These are phyloP conservation scores for Calliphora vomitoria DNA, from an alignment of 2,888 invertebrate genomes.

Conservation along the genomic window DNA sequence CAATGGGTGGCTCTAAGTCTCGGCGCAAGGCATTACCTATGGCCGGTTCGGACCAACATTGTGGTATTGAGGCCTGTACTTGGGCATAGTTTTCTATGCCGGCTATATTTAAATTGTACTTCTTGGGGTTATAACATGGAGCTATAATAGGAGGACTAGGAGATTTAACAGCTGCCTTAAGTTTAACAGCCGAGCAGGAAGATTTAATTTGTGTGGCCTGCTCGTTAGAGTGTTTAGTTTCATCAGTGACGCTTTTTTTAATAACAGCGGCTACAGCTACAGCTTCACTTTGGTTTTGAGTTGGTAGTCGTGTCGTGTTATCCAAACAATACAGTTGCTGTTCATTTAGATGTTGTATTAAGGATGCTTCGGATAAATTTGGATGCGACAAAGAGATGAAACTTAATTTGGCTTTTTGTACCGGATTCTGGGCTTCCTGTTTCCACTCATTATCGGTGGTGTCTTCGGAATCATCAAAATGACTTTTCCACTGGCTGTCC, in stretches of 20 bases:
- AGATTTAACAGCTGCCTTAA: constrained; percentile 27
- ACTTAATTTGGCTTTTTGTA: constrained; percentile 83
- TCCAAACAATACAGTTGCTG: constrained; percentile 30
- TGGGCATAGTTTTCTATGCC: constrained; percentile 92
- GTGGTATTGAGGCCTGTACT: constrained; percentile 88
- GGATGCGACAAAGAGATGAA: constrained; percentile 82
- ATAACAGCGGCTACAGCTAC: not conserved
- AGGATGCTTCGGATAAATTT: constrained; percentile 78
- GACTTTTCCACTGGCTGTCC: constrained; percentile 97
- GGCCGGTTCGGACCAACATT: constrained; percentile 92
- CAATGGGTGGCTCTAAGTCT: constrained; percentile 90
- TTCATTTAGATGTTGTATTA: constrained; percentile 44
- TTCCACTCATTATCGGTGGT: constrained; percentile 98
- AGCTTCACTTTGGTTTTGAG: constrained; percentile 11
- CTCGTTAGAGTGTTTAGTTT: constrained; percentile 25
- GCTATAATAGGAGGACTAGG: constrained; percentile 35
- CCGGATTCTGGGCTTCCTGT: constrained; percentile 88
- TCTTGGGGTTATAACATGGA: constrained; percentile 48
- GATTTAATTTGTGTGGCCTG: constrained; percentile 27
- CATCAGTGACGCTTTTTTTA: constrained; percentile 3
- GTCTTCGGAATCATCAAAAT: constrained; percentile 97
- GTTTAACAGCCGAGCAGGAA: constrained; percentile 21
- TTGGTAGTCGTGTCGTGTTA: not conserved
- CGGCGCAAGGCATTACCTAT: constrained; percentile 86
- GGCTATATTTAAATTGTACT: constrained; percentile 89